Conservation (phyloP, 30 jellyfish, hydroid and myxozoan species). For the Haliclystus octoradiatus region DNA sequence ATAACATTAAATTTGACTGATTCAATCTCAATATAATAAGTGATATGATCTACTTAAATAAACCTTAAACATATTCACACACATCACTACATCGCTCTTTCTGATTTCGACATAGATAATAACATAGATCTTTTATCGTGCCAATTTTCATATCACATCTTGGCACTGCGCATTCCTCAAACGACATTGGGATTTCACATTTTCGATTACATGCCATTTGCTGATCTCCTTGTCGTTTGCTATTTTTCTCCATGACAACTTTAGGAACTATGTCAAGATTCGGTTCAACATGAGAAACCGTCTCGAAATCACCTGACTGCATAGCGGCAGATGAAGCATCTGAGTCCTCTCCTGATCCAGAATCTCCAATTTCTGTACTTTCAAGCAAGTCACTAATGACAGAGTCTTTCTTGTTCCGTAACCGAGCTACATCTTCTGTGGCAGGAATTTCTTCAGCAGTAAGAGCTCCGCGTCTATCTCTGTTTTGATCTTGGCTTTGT, state of each 20-base stretch:
- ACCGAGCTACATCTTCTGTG: neutral
- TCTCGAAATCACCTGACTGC: neutral
- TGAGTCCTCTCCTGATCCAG: neutral
- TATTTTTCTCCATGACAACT: neutral
- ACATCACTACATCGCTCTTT: conserved; percentile 72
- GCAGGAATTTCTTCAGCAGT: neutral
- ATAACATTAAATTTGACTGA: too few relatives aligned
- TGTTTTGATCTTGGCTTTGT: neutral
- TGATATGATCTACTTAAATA: too few relatives aligned
- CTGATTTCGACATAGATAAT: conserved; percentile 76
- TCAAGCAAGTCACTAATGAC: neutral
- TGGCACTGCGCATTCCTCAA: conserved; percentile 85
- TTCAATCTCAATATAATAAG: too few relatives aligned
- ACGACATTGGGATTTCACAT: conserved; percentile 81
- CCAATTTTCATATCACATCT: conserved; percentile 72
- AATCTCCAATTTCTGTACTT: neutral
- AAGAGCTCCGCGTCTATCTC: neutral
- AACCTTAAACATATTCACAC: conserved; percentile 39
- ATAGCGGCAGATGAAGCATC: neutral
- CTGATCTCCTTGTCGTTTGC: conserved; percentile 1
- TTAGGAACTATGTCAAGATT: neutral
- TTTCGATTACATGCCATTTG: conserved; percentile 39
- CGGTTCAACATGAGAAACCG: neutral
- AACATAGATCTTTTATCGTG: conserved; percentile 83
- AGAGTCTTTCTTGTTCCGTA: neutral